Evolutionary conservation across 2,888 invertebrate genomes (phyloP).

Genomic region (Dicyrtoma fusca): DNA sequence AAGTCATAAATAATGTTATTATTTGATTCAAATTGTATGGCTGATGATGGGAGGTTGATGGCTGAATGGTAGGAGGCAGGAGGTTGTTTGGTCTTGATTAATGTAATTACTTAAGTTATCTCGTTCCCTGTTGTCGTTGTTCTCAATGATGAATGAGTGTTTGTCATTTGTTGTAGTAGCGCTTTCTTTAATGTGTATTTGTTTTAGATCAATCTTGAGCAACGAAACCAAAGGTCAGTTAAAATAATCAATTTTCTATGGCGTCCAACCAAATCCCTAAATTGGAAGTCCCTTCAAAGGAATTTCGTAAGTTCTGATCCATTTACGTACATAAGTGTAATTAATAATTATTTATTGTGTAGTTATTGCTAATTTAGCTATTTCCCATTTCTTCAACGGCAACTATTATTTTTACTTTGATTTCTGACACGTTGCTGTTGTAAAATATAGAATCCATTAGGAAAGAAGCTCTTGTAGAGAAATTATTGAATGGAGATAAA

Average conservation of each 20-base stretch:
- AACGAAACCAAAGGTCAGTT: background rate
- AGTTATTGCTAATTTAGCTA: background rate
- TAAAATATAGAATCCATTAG: conserved; percentile 21
- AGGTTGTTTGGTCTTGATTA: no score
- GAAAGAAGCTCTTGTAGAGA: conserved; percentile 34
- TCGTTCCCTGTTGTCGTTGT: no score
- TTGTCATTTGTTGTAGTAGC: no score
- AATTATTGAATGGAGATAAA: conserved; percentile 25
- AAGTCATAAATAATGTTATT: no score
- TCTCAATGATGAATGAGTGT: no score
- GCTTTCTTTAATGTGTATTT: no score
- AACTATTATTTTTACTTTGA: background rate
- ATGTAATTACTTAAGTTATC: no score
- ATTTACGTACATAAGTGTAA: no score
- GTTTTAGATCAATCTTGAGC: background rate
- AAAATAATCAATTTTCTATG: background rate
- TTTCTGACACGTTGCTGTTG: background rate
- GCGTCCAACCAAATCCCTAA: conserved; percentile 14
- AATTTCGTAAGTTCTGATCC: conserved; percentile 27
- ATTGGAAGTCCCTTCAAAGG: conserved; percentile 34
- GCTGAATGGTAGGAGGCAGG: no score
- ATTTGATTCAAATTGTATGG: no score
- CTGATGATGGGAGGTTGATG: no score
- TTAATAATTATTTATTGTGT: background rate
- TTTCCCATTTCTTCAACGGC: no score